Evolutionary conservation across 2,888 invertebrate species (phyloP).

Genomic region (Diarsia dahlii): DNA sequence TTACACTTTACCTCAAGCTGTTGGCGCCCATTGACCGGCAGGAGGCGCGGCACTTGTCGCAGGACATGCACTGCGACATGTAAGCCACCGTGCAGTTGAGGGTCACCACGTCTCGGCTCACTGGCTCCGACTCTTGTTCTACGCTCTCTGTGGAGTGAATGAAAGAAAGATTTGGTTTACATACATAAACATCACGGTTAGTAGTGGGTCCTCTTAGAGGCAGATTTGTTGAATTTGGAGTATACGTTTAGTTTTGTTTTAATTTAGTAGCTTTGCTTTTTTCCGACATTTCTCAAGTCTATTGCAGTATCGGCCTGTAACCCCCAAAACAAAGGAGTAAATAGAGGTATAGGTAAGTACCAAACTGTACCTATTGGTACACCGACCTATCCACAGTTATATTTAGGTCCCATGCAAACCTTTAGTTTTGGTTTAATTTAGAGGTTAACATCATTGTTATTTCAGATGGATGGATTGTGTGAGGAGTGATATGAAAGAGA

Average conservation of each 20-base stretch:
- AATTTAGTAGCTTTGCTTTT: too few relatives aligned
- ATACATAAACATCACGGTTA: background rate
- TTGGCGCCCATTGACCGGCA: conserved; percentile 96
- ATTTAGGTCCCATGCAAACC: background rate
- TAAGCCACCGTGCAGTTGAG: conserved; percentile 98
- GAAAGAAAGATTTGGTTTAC: background rate
- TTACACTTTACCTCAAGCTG: conserved; percentile 87
- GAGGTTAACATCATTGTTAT: background rate
- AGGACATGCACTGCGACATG: conserved; percentile 96
- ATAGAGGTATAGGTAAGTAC: too few relatives aligned
- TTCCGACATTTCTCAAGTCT: too few relatives aligned
- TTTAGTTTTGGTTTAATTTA: background rate
- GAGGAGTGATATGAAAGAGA: too few relatives aligned
- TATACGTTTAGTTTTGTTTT: too few relatives aligned
- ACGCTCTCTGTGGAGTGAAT: conserved; percentile 90
- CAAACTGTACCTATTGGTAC: too few relatives aligned
- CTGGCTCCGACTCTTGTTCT: conserved; percentile 92
- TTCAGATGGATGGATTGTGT: too few relatives aligned
- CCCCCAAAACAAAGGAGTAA: background rate
- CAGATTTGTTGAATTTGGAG: too few relatives aligned
- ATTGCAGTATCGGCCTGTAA: background rate
- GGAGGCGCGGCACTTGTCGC: conserved; percentile 95
- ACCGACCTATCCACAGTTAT: background rate
- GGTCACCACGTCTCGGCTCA: conserved; percentile 92
- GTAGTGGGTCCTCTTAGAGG: too few relatives aligned